Evolutionary conservation across 1,140 invertebrate species (phyloP).

Genomic region (Macrotrachela quadricornifera): DNA sequence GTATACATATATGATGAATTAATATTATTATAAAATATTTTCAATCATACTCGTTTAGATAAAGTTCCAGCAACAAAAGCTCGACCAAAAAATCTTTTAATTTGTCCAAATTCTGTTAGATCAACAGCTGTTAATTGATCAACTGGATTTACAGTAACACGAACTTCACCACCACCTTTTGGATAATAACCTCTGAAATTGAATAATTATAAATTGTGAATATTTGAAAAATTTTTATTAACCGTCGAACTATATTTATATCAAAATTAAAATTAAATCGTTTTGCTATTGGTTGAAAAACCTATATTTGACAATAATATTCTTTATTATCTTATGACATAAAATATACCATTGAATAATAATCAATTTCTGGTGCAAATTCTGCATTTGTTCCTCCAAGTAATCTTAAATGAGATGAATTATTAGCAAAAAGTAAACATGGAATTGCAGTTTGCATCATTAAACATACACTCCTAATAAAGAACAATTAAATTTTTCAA

Average conservation of each 20-base stretch:
- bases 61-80: slow-evolving; percentile 56
- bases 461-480: slow-evolving; percentile 41
- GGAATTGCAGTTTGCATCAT: slow-evolving; percentile 61
- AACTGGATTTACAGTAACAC: slow-evolving; percentile 42
- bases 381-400: slow-evolving; percentile 69
- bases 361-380: slow-evolving; percentile 69
- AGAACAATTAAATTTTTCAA: too few species aligned
- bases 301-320: slow-evolving; percentile 25
- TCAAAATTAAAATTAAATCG: slow-evolving; percentile 52
- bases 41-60: slow-evolving; percentile 20
- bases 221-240: too few species aligned
- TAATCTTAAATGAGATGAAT: slow-evolving; percentile 35
- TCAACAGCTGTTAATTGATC: slow-evolving; percentile 37
- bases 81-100: slow-evolving; percentile 42
- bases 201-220: too few species aligned
- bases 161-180: slow-evolving; percentile 55
- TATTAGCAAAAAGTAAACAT: slow-evolving; percentile 45
- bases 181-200: slow-evolving; percentile 47
- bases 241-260: slow-evolving; percentile 40
- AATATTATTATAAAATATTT: too few species aligned
- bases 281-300: slow-evolving; percentile 47
- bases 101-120: slow-evolving; percentile 40
- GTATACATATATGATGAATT: too few species aligned
- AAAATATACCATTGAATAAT: slow-evolving; percentile 16
- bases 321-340: too few species aligned